Evolutionary conservation across 2,888 invertebrate genomes (phyloP).

Genomic region (Gasteruption jaculator): DNA sequence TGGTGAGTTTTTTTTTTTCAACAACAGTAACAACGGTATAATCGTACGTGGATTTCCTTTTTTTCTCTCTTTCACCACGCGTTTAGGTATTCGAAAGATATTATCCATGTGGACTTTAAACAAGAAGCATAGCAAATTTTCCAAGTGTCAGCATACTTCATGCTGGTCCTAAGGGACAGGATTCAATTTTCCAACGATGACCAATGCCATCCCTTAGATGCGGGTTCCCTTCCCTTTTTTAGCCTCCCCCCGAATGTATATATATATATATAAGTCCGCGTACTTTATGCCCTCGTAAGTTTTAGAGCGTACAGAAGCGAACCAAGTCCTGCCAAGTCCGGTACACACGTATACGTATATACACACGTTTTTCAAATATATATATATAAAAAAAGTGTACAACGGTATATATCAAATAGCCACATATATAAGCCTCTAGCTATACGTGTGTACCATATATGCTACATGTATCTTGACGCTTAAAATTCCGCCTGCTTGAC

Average conservation of each 20-base stretch:
- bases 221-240: slow-evolving; percentile 15
- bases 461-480: slow-evolving; percentile 38
- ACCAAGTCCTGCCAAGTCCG: slow-evolving; percentile 21
- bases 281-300: slow-evolving; percentile 48
- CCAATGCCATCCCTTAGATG: slow-evolving; percentile 39
- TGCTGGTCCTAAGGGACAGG: slow-evolving; percentile 45
- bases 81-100: no score
- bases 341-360: no score
- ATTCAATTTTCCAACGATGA: slow-evolving; percentile 51
- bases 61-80: no score
- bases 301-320: slow-evolving; percentile 34
- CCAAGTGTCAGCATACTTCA: slow-evolving; percentile 46
- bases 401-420: slow-evolving; percentile 7
- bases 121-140: no score
- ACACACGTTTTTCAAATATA: no score
- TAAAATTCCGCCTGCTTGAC: slow-evolving; percentile 52
- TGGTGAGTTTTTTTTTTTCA: slow-evolving; percentile 63
- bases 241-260: slow-evolving; percentile 19
- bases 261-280: slow-evolving; percentile 30
- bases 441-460: no score
- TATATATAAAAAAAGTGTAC: slow-evolving; percentile 6
- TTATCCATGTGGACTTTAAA: no score
- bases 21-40: no score
- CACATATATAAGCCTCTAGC: no score
- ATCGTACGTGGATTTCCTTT: no score